Evolutionary conservation across 2,113 vertebrate genomes (phyloP).

Genomic region (Cyrtonyx montezumae): DNA sequence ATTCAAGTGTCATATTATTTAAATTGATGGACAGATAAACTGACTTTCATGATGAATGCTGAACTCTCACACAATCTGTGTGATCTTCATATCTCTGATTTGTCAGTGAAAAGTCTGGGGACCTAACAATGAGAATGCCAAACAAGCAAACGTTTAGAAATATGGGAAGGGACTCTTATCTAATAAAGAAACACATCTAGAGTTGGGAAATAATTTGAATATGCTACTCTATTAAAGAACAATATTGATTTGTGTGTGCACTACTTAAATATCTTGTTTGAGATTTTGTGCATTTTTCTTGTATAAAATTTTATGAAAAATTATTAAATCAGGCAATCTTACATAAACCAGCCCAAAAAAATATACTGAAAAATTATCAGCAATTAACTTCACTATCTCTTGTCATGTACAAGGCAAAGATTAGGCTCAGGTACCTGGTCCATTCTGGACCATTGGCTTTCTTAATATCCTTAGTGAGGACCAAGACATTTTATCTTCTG

Average conservation of each 20-base stretch:
- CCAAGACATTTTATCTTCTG: background rate
- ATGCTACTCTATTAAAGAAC: background rate
- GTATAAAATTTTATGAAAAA: background rate
- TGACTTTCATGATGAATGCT: background rate
- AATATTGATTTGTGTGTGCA: background rate
- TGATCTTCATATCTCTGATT: background rate
- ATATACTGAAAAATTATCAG: background rate
- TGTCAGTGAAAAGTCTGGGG: background rate
- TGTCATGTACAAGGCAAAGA: background rate
- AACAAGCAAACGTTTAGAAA: background rate
- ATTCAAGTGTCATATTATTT: background rate
- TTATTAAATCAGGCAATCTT: background rate
- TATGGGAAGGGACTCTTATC: background rate
- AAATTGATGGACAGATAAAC: background rate
- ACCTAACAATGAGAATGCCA: background rate
- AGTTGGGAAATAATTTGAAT: background rate
- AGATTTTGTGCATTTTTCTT: background rate
- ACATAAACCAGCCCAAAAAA: background rate
- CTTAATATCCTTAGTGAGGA: background rate
- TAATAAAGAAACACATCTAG: background rate
- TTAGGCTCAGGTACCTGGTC: rapidly evolving
- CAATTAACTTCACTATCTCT: background rate
- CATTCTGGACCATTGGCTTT: background rate
- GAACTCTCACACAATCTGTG: background rate
- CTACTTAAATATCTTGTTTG: background rate